A percentile compares a stretch with the other conserved stretches of the same genome.
phyloP scores from a whole-genome alignment of 2,113 vertebrate species.

The Lethenteron reissneri region DNA sequence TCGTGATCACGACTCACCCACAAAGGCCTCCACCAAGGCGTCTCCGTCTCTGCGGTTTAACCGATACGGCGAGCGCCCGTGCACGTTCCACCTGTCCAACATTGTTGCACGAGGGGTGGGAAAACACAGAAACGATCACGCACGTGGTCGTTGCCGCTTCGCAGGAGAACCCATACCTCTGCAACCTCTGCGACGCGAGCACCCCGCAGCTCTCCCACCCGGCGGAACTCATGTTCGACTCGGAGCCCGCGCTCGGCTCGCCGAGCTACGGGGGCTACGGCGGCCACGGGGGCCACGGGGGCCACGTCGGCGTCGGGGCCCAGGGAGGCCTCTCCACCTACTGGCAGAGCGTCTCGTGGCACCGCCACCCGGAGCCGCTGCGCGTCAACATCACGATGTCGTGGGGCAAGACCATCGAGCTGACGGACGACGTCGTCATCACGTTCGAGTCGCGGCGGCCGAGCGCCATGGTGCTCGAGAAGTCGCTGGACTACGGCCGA shows the following conservation, averaged over 20 bases:
- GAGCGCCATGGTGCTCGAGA: background rate
- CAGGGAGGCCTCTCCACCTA: background rate
- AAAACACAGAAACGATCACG: too few species aligned
- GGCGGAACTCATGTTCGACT: slow-evolving; percentile 1
- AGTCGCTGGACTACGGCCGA: background rate
- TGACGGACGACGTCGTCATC: slow-evolving; percentile 5
- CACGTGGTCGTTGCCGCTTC: too few species aligned
- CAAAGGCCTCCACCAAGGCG: too few species aligned
- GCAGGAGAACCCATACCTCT: slow-evolving; percentile 1
- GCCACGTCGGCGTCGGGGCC: too few species aligned
- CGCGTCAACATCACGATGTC: slow-evolving; percentile 1
- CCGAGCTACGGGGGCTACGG: too few species aligned
- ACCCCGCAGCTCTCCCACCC: background rate
- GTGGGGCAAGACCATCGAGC: background rate
- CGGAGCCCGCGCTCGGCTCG: background rate
- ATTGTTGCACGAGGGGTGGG: too few species aligned
- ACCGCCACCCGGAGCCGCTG: slow-evolving; percentile 1
- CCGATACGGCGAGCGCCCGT: too few species aligned
- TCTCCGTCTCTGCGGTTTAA: too few species aligned
- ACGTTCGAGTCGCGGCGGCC: slow-evolving; percentile 3
- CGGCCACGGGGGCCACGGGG: too few species aligned
- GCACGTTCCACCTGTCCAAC: too few species aligned
- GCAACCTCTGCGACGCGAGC: background rate
- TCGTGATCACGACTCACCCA: too few species aligned
- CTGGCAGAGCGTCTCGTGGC: slow-evolving; percentile 4